phyloP scores from a whole-genome alignment of 2,113 vertebrate species.

The Vidua chalybeata region DNA sequence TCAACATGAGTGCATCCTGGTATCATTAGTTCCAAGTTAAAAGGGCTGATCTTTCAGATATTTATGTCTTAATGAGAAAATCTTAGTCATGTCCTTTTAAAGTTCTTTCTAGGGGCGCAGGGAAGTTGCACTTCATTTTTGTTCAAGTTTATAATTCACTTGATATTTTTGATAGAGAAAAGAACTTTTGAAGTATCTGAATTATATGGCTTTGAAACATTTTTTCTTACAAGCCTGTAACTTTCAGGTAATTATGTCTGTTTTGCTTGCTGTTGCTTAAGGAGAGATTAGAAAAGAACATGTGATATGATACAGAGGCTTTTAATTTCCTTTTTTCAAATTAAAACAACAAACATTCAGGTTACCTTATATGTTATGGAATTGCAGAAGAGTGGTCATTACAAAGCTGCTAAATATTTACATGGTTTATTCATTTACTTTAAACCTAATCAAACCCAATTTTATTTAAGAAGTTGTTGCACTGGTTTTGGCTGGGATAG shows the following conservation, averaged over 20 bases:
- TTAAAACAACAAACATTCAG: background rate
- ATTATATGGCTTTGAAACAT: background rate
- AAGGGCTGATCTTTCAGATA: background rate
- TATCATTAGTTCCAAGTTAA: slow-evolving; percentile 33
- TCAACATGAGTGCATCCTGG: slow-evolving; percentile 84
- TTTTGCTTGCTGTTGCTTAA: background rate
- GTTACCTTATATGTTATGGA: background rate
- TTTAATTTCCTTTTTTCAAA: background rate
- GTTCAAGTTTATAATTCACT: background rate
- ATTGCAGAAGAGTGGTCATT: background rate
- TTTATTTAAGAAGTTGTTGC: background rate
- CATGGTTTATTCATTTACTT: background rate
- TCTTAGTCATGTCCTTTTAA: background rate
- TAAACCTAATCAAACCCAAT: background rate
- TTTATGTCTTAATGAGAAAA: background rate
- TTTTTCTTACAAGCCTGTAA: background rate
- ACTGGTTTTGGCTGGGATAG: background rate
- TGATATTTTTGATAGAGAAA: background rate
- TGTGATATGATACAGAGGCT: background rate
- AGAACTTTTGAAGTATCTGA: background rate
- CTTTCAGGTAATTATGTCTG: background rate
- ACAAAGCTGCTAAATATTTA: background rate
- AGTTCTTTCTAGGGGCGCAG: background rate
- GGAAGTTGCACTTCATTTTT: background rate
- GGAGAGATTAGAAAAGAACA: background rate